Base-by-base conservation (phyloP, 2,113 vertebrate species). In the Tonatia bakeri region DNA sequence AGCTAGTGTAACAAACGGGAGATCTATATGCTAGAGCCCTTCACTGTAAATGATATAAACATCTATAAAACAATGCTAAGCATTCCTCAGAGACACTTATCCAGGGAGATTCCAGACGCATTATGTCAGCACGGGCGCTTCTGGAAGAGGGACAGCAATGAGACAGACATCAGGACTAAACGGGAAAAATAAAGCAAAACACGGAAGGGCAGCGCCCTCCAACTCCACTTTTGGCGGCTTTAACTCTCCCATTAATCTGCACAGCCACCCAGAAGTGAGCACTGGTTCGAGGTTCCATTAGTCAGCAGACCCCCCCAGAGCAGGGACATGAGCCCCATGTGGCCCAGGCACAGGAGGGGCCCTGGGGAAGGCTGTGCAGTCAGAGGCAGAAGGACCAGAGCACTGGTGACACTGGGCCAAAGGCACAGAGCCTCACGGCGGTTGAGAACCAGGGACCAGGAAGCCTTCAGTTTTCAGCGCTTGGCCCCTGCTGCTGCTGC, bases 251-350 rank as follows among this genome's bases (percentile, higher is more conserved):
- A 20, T 15, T 64, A 52, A 36, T 22, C 6, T 26, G 75, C 65
- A 86, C 24, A 76, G 43, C 38, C 14, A 50, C 69, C 76, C 4
- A 10, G 77, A 67, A 45, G 76, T 0, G 22, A 70, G 47, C 31
- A 1, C 17, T 50, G 65, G 26, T 15, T 6, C 7, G 9, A 22
- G 70, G 70, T n/a, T 69, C 64, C 0, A 0, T 33, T 13, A 12
- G 8, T 12, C 45, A 82, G 72, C 45, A 72, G 47, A 43, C 28
- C 73, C 12, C 50, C 28, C 67, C 8, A 6, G 56, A 33, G 38
- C 4, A 40, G n/a, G 36, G 70, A 82, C 5, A 22, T 1, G 1
- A 0, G 7, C 14, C 67, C 61, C 43, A 40, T 0, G 8, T 3
- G 67, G 36, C 24, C 31, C 65, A 45, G 36, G n/a, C 16, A 65